Conservation (phyloP, 2,113 vertebrate genomes). For the Arvicanthis niloticus region DNA sequence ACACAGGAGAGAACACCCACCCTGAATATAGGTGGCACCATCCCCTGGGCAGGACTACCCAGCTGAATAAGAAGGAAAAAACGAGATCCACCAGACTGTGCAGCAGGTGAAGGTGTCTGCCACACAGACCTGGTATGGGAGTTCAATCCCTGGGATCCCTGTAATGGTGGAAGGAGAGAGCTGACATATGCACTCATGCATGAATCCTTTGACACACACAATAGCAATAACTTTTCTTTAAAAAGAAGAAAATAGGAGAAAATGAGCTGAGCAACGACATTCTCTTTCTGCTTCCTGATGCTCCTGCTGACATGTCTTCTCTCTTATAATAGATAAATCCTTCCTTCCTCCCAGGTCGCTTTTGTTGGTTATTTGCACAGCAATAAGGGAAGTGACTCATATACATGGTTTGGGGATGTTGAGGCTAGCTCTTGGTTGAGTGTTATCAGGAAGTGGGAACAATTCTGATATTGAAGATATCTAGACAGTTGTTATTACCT, state of each 20-base stretch:
- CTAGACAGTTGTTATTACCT: not conserved
- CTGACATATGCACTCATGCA: not conserved
- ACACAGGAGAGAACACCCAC: not conserved
- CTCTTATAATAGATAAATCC: not conserved
- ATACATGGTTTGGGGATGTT: not conserved
- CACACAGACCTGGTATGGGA: not conserved
- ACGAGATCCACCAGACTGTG: not conserved
- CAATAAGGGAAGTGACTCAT: not conserved
- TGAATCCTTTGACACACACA: not conserved
- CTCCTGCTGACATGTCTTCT: not conserved
- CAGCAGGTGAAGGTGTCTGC: not conserved
- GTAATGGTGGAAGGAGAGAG: not conserved
- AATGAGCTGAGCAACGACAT: not conserved
- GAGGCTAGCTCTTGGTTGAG: not conserved
- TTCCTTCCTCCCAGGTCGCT: not conserved
- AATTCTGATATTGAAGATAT: not conserved
- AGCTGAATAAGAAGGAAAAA: not conserved
- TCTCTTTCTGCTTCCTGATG: not conserved
- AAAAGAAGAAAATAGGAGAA: not conserved
- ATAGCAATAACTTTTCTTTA: not conserved
- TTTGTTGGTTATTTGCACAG: not conserved
- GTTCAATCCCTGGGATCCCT: not conserved
- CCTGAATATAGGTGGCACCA: not conserved
- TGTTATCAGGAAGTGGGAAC: not conserved
- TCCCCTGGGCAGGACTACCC: not conserved